Conservation (phyloP, 2,797 vertebrate species). For the Danio aesculapii region DNA sequence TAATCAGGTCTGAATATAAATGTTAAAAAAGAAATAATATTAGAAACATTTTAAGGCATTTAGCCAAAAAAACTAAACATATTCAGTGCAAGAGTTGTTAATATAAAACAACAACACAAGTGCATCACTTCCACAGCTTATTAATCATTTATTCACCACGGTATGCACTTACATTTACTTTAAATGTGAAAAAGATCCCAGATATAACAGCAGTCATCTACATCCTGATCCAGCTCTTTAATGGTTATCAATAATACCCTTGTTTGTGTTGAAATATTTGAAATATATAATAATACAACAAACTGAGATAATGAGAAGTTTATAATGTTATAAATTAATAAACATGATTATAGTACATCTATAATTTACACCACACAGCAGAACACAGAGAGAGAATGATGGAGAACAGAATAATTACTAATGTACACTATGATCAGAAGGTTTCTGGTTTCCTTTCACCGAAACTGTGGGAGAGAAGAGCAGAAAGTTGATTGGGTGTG, state of each 20-base stretch:
- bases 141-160: background rate
- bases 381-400: background rate
- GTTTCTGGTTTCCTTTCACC: constrained; percentile 56
- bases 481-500: constrained; percentile 2
- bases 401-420: background rate
- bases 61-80: no score
- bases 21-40: no score
- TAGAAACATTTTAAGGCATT: no score
- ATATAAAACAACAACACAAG: background rate
- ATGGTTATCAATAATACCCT: background rate
- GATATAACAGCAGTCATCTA: background rate
- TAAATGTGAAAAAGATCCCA: background rate
- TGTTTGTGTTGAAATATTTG: background rate
- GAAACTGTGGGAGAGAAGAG: constrained; percentile 70
- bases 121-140: background rate
- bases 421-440: background rate
- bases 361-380: background rate
- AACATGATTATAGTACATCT: background rate
- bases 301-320: background rate
- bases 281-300: background rate
- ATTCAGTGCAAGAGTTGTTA: no score
- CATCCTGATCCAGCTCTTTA: background rate
- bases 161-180: background rate
- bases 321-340: background rate
- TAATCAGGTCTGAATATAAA: no score